phyloP scores from a whole-genome alignment of 1,140 invertebrate genomes.

The Achroia grisella region DNA sequence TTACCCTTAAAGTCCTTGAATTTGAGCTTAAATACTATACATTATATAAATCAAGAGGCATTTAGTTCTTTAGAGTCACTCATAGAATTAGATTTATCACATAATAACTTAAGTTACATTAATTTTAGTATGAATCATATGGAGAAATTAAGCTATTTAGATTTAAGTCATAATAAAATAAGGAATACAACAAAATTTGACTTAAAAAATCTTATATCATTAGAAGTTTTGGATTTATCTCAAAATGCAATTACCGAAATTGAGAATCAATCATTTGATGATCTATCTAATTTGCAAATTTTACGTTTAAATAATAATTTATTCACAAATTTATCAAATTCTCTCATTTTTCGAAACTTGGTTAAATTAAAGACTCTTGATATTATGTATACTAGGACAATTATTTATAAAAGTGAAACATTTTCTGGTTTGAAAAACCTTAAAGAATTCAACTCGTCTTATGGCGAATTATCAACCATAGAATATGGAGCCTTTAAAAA shows the following conservation, averaged over 20 bases:
- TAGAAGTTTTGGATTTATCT: background rate
- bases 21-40: background rate
- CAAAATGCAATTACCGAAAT: background rate
- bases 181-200: background rate
- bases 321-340: background rate
- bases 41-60: background rate
- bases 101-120: background rate
- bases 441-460: background rate
- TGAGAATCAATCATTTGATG: background rate
- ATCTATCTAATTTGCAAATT: background rate
- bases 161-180: background rate
- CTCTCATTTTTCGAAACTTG: background rate
- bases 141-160: background rate
- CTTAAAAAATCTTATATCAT: background rate
- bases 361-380: background rate
- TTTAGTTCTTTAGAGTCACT: background rate
- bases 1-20: background rate
- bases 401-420: background rate
- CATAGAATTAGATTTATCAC: background rate
- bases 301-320: background rate
- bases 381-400: background rate
- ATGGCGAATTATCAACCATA: background rate
- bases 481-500: background rate
- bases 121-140: background rate
- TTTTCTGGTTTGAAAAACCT: background rate